These are phyloP conservation scores for Lethocerus indicus DNA, from an alignment of 1,140 invertebrate species.

Conservation along the genomic window DNA sequence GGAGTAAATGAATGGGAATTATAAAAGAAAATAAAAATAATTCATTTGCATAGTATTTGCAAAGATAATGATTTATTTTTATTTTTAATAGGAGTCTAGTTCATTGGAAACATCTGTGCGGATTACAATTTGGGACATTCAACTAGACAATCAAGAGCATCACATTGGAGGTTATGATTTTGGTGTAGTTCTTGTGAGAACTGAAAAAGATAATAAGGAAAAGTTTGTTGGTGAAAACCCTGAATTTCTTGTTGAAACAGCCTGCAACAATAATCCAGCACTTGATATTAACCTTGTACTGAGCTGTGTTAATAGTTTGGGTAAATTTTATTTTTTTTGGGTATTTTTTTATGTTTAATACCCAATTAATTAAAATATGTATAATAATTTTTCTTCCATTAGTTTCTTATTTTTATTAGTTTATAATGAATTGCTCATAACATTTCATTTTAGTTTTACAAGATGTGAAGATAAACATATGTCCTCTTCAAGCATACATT, in stretches of 20 bases:
- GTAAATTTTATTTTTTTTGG: not conserved
- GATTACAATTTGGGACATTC: slow-evolving; percentile 39
- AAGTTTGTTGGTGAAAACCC: not conserved
- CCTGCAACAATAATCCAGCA: not conserved
- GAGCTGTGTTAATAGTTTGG: not conserved
- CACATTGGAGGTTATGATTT: slow-evolving; percentile 48
- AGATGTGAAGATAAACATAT: slow-evolving; percentile 31
- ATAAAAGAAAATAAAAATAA: too few relatives aligned
- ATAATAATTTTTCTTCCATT: not conserved
- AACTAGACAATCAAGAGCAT: slow-evolving; percentile 67
- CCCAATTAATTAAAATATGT: not conserved
- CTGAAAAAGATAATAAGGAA: not conserved
- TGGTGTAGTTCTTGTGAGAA: slow-evolving; percentile 41
- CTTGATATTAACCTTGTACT: not conserved
- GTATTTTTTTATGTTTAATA: not conserved
- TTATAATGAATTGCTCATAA: slow-evolving; percentile 6
- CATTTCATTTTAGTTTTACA: slow-evolving; percentile 26
- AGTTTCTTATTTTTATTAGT: not conserved
- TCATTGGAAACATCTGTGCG: too few relatives aligned
- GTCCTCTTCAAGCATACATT: slow-evolving; percentile 43
- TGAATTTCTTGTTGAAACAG: too few relatives aligned
- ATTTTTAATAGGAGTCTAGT: too few relatives aligned
- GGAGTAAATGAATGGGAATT: too few relatives aligned
- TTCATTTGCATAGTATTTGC: too few relatives aligned
- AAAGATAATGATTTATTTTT: too few relatives aligned